Base-by-base conservation (phyloP, 2,888 invertebrate genomes). In the Gandaritis pyraliata region DNA sequence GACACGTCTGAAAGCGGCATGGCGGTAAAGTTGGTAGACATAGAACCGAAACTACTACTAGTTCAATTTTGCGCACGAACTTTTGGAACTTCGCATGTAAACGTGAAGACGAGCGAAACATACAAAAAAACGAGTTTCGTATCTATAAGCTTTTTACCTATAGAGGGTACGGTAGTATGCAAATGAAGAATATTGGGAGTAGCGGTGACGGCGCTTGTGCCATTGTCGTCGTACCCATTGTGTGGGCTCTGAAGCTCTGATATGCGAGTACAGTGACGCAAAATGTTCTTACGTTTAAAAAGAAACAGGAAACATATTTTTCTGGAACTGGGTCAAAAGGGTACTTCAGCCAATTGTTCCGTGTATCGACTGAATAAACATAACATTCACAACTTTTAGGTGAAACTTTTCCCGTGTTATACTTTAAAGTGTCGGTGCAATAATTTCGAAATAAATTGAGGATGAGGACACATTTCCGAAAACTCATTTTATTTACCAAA, bases 131-230 rank as follows among this genome's bases (percentile, higher is more conserved):
- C 5, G 38, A 59, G 53, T 54, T 43, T 59, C 49, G 15, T 15
- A 54, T 54, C 53, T 59, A 23, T 48, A 1, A 36, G 33, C 7
- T 36, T 36, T 41, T 46, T 33, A 43, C 43, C 13, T 33, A 58
- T 50, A 50, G 58, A 61, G 69, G 72, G 69, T 75, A 80, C 72
- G 76, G 77, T 69, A 78, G 79, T 83, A 90, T 90, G 89, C 82
- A 90, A 90, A 90, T 90, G 85, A 86, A 81, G 79, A 81, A 81
- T 86, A 88, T 87, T 84, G 83, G 82, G 80, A 83, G 87, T 83
- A 84, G 79, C 79, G 78, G 75, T 76, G 76, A 73, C 78, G 75
- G 73, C 77, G 78, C 75, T 72, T 75, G 75, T 73, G 78, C 80
- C 73, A 83, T 86, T 87, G 87, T 85, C 83, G 72, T 73, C 74